Conservation (phyloP, 2,797 vertebrate species). For the Alcedo quadribrachys region DNA sequence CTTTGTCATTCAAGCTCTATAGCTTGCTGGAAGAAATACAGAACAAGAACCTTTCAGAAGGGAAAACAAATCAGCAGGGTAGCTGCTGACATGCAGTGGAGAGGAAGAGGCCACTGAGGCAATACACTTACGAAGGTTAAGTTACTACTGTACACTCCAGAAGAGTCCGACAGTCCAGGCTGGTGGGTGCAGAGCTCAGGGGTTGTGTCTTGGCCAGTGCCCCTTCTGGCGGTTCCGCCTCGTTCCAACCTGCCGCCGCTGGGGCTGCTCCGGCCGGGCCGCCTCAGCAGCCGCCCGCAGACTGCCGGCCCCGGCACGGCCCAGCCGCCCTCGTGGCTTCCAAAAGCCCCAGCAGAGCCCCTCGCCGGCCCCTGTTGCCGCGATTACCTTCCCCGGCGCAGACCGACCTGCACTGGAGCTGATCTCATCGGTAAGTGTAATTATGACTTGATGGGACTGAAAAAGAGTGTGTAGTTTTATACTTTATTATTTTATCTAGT, state of each 20-base stretch:
- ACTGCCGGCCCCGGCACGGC: no score
- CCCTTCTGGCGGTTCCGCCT: no score
- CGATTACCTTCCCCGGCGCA: no score
- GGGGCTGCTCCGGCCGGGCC: no score
- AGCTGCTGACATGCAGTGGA: neutral
- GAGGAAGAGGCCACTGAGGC: neutral
- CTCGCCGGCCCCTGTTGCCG: no score
- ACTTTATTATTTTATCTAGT: neutral
- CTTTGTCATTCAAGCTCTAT: neutral
- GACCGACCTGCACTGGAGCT: no score
- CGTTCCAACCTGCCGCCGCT: no score
- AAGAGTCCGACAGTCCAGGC: neutral
- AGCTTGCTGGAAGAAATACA: neutral
- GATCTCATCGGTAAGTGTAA: neutral
- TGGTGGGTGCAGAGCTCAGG: no score
- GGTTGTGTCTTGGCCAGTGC: no score
- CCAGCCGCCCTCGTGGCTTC: no score
- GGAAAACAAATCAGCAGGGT: neutral
- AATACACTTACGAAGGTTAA: neutral
- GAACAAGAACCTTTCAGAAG: slow-evolving; percentile 1
- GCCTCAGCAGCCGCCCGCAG: no score
- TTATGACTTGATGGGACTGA: neutral
- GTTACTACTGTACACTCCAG: neutral
- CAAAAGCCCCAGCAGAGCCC: no score
- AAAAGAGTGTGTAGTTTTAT: neutral